Percentiles rank a stretch among this genome's conserved stretches.
These are phyloP conservation scores for Ondatra zibethicus DNA, from an alignment of 2,113 vertebrate species.

Conservation along the genomic window DNA sequence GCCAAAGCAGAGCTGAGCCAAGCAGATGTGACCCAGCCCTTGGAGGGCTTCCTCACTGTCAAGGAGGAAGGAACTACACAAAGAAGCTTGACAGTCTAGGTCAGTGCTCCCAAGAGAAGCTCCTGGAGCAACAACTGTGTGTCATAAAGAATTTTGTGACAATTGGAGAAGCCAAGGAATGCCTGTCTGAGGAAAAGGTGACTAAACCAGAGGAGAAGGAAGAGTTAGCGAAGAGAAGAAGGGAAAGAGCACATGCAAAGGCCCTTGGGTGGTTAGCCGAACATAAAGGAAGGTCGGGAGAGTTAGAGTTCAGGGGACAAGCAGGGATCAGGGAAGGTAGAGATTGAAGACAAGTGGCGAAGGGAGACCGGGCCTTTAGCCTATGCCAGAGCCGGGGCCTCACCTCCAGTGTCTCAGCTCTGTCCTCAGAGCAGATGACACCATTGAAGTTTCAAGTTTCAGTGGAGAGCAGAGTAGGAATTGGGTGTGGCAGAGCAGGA, in stretches of 20 bases:
- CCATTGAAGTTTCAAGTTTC: background rate
- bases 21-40: background rate
- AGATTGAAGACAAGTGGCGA: background rate
- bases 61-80: background rate
- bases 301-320: background rate
- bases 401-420: slow-evolving; percentile 18
- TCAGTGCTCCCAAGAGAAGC: background rate
- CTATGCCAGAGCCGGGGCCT: background rate
- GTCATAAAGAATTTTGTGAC: background rate
- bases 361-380: background rate
- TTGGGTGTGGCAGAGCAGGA: background rate
- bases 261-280: background rate
- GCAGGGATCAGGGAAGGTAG: background rate
- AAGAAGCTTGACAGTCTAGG: background rate
- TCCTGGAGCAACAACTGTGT: background rate
- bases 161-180: background rate
- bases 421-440: slow-evolving; percentile 12
- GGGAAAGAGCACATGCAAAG: slow-evolving; percentile 3
- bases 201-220: background rate
- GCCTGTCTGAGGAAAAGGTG: background rate
- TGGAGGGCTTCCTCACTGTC: background rate
- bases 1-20: background rate
- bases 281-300: background rate
- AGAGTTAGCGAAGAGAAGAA: background rate
- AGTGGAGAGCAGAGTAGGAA: background rate